These are phyloP conservation scores for Meloidogyne floridensis DNA, from an alignment of 1,140 invertebrate species.

Conservation along the genomic window DNA sequence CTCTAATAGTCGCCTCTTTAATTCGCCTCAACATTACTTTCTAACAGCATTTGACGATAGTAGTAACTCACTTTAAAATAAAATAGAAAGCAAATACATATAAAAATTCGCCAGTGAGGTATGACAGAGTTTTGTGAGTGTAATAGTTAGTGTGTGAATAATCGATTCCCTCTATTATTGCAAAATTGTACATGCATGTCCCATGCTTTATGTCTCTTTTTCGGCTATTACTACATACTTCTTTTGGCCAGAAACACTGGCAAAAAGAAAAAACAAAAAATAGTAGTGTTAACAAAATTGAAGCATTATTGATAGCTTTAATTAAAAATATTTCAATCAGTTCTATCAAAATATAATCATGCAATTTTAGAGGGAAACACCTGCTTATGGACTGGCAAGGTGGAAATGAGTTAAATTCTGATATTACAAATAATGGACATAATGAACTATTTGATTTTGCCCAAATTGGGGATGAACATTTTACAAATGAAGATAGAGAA, in stretches of 20 bases:
- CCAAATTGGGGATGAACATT: constrained; percentile 8
- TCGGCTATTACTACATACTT: neutral
- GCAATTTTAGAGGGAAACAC: neutral
- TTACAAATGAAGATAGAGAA: constrained; percentile 11
- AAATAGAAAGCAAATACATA: neutral
- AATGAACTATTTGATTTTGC: constrained; percentile 17
- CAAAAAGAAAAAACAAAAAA: neutral
- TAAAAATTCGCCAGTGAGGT: neutral
- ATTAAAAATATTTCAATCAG: neutral
- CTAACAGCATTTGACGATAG: too few species aligned
- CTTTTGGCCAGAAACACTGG: neutral
- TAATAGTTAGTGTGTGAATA: neutral
- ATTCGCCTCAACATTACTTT: too few species aligned
- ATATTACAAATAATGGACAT: constrained; percentile 1
- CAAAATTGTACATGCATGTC: constrained; percentile 4
- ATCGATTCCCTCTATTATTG: constrained; percentile 1
- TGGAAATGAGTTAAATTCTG: neutral
- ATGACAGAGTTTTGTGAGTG: neutral
- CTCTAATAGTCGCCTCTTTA: too few species aligned
- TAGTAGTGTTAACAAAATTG: neutral
- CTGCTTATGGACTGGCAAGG: constrained; percentile 22
- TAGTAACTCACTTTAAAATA: too few species aligned
- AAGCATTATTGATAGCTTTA: neutral
- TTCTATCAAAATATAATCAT: neutral
- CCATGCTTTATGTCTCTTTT: neutral